Percentiles rank a stretch among this genome's conserved stretches.
Evolutionary conservation across 1,140 invertebrate genomes (phyloP).

Genomic region (Formica selysi): DNA sequence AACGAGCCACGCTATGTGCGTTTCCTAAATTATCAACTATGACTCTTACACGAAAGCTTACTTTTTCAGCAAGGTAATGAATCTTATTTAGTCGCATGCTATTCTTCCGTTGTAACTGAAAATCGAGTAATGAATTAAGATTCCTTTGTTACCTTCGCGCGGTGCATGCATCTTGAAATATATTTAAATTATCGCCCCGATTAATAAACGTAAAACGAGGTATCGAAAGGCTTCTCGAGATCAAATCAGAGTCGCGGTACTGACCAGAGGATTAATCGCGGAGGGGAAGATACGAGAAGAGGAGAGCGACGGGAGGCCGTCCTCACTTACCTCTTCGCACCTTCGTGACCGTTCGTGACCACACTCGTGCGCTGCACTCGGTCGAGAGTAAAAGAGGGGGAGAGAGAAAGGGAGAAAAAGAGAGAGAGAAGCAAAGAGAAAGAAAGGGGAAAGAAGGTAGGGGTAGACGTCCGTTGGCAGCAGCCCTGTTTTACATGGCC

Average conservation of each 20-base stretch:
- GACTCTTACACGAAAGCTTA: constrained; percentile 8
- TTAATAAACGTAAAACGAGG: constrained; percentile 53
- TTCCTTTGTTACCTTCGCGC: neutral
- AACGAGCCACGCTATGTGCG: constrained; percentile 2
- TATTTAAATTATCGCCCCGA: constrained; percentile 40
- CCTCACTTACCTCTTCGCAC: constrained; percentile 32
- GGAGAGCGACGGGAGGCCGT: constrained; percentile 37
- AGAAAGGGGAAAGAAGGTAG: neutral
- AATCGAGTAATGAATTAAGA: constrained; percentile 32
- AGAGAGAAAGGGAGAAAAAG: neutral
- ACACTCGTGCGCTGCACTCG: constrained; percentile 18
- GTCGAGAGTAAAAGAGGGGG: neutral
- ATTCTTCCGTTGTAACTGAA: constrained; percentile 37
- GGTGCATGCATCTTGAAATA: constrained; percentile 5
- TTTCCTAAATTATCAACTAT: constrained; percentile 31
- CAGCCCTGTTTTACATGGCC: constrained; percentile 71
- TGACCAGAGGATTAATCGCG: constrained; percentile 50
- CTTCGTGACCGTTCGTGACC: constrained; percentile 57
- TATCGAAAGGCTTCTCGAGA: constrained; percentile 54
- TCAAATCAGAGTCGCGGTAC: constrained; percentile 47
- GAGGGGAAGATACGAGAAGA: constrained; percentile 34
- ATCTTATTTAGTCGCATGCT: constrained; percentile 38
- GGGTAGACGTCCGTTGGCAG: constrained; percentile 65
- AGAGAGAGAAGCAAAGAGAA: too few species aligned
- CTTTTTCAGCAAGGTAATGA: constrained; percentile 36